Evolutionary conservation across 2,113 vertebrate species (phyloP), one percentile per base, ranked within the genome.

Genomic region (Sisor rabdophorus): DNA sequence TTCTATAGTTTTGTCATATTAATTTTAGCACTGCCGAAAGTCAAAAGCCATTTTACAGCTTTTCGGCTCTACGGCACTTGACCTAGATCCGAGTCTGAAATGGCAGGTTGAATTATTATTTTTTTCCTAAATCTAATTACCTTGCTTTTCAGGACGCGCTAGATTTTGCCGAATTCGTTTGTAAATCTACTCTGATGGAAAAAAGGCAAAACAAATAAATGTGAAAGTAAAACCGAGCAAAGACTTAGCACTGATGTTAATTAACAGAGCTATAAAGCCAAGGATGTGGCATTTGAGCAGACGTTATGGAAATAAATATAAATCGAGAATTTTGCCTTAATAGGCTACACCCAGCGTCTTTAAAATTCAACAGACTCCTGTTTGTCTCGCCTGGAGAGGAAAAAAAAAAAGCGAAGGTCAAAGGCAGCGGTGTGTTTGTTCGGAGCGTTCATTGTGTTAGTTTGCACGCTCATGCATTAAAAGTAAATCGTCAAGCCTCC

Each of bases 1-100:
- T 75, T 67, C 76, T 82, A 36, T 79, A 85, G 83, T 85, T 84
- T 82, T 87, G 65, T 71, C 77, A 48, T 83, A 87, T 88, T 84
- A 82, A 87, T 87, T 87, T 86, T 76, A 88, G 84, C 80, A 80
- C 52, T 8, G 75, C 55, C 55, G n/a, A n/a, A 76, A 61, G 74
- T 59, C 47, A 30, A 32, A 36, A 71, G 58, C 74, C 47, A 58
- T 76, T 60, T 71, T 3, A 20, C 54, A 36, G 71, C 52, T 53
- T 78, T 73, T 73, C 50, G 56, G 55, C 48, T 55, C 53, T 28
- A 32, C 54, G 71, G 56, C 77, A 76, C 83, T 71, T 84, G 78
- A 87, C 86, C 85, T 83, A 86, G 78, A 88, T 73, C 65, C 22
- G 12, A 4, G 73, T 75, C 16, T 61, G 56, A 61, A 82, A 75